Conservation (phyloP, 2,888 invertebrate species). For the Pyrocoelia pectoralis region DNA sequence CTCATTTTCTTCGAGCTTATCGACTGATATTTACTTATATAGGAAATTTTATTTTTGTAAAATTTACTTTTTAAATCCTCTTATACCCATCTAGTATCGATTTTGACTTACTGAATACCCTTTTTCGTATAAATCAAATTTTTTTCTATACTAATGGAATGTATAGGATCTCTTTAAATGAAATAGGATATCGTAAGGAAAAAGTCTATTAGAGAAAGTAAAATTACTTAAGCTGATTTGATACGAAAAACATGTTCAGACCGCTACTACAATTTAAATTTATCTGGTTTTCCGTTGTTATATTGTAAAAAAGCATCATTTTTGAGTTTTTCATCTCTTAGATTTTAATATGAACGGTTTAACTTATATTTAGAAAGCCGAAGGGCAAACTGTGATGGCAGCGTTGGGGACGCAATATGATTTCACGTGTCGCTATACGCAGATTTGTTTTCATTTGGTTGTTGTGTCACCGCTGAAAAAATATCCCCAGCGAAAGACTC, state of each 20-base stretch:
- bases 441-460: conserved; percentile 46
- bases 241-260: not conserved
- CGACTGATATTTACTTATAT: not conserved
- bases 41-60: not conserved
- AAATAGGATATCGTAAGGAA: not conserved
- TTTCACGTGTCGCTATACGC: conserved; percentile 35
- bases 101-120: conserved; percentile 1
- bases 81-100: not conserved
- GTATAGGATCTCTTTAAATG: not conserved
- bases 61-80: conserved; percentile 1
- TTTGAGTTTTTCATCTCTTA: conserved; percentile 17
- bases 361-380: conserved; percentile 33
- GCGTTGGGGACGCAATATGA: conserved; percentile 31
- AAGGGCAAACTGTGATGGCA: conserved; percentile 34
- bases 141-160: conserved; percentile 1
- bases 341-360: conserved; percentile 33
- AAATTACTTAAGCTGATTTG: not conserved
- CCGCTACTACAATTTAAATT: not conserved
- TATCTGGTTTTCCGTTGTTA: conserved; percentile 29
- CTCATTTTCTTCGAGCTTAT: not conserved
- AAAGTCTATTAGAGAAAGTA: not conserved
- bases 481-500: conserved; percentile 41
- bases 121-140: not conserved
- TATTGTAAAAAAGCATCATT: conserved; percentile 24
- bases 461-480: conserved; percentile 39